Evolutionary conservation across 2,113 vertebrate genomes (phyloP).

Genomic region (Vulpes lagopus): DNA sequence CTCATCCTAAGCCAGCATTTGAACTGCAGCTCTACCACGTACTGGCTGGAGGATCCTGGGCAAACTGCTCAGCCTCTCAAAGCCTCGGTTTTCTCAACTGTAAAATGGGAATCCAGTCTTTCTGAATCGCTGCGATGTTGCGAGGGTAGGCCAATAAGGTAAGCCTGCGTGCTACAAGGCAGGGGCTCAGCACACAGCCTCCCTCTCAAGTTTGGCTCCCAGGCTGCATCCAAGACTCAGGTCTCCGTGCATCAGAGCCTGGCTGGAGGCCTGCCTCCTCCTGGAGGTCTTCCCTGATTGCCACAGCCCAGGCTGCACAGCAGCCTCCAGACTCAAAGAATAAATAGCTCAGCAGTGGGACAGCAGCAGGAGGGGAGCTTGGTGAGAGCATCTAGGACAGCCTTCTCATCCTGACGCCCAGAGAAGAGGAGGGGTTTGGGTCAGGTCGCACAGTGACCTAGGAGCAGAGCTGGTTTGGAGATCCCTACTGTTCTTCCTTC

Average conservation of each 20-base stretch:
- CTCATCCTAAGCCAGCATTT: not conserved
- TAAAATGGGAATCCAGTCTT: not conserved
- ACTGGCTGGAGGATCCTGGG: not conserved
- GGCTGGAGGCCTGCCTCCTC: not conserved
- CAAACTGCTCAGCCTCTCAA: not conserved
- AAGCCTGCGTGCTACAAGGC: not conserved
- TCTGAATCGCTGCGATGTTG: not conserved
- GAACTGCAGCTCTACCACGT: not conserved
- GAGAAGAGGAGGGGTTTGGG: not conserved
- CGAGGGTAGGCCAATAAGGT: not conserved
- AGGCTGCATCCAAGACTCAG: not conserved
- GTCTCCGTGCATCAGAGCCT: not conserved
- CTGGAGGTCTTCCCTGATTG: not conserved
- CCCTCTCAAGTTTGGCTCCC: not conserved
- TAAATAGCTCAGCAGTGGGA: not conserved
- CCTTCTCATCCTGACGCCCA: not conserved
- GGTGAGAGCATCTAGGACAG: not conserved
- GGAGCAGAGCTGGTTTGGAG: not conserved
- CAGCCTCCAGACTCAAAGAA: not conserved
- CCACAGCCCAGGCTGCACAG: not conserved
- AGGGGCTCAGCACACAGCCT: not conserved
- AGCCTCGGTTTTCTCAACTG: not conserved
- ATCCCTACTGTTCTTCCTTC: not conserved
- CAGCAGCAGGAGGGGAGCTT: not conserved
- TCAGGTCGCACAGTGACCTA: no score